A percentile compares a stretch with the other conserved stretches of the same genome.
phyloP scores from a whole-genome alignment of 2,113 vertebrate genomes.

The Pterocles orientalis region DNA sequence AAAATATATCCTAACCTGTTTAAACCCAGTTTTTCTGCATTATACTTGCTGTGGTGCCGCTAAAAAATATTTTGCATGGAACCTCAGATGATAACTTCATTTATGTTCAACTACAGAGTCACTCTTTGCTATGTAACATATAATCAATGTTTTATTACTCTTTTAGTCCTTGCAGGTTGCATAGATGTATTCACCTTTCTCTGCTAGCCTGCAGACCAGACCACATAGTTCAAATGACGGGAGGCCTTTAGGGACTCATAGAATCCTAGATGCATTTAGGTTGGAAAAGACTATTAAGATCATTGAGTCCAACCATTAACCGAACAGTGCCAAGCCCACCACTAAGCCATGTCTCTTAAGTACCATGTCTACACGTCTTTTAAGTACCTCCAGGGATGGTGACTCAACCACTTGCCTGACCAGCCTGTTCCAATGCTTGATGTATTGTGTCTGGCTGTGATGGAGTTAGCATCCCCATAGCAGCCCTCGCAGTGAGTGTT shows the following conservation, averaged over 20 bases:
- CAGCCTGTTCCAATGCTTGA: neutral
- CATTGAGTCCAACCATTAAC: neutral
- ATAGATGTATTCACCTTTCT: neutral
- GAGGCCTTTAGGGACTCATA: neutral
- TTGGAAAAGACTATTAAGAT: neutral
- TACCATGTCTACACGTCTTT: fast-evolving
- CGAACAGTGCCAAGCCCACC: neutral
- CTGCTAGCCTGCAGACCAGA: neutral
- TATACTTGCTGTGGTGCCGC: neutral
- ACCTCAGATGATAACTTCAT: neutral
- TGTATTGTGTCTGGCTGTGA: too few species aligned
- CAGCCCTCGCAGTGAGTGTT: too few species aligned
- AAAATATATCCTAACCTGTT: neutral
- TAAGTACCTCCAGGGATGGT: neutral
- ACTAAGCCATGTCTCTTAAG: neutral
- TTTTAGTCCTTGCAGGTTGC: neutral
- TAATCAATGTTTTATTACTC: neutral
- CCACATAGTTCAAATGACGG: neutral
- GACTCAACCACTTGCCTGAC: neutral
- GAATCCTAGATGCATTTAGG: neutral
- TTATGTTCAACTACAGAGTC: neutral
- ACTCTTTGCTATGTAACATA: neutral
- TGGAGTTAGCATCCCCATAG: too few species aligned
- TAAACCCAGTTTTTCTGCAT: neutral
- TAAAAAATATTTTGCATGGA: neutral